Evolutionary conservation across 1,140 invertebrate genomes (phyloP).

Genomic region (Heliothis subflexa): DNA sequence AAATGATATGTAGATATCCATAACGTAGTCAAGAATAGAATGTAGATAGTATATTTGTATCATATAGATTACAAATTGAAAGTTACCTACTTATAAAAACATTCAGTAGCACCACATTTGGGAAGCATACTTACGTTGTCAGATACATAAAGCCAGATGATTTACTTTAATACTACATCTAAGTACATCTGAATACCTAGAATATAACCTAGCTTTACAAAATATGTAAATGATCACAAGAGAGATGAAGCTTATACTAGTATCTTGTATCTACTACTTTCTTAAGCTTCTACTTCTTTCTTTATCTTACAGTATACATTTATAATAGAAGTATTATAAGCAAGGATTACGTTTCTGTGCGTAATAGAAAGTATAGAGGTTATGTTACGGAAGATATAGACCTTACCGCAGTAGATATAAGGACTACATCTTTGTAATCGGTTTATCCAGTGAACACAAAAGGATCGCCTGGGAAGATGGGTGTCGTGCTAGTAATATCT

Average conservation of each 20-base stretch:
- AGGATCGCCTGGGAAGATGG: slow-evolving; percentile 30
- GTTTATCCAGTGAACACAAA: slow-evolving; percentile 35
- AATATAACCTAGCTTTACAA: slow-evolving; percentile 6
- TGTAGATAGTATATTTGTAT: neutral
- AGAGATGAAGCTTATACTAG: slow-evolving; percentile 1
- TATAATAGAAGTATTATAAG: slow-evolving; percentile 36
- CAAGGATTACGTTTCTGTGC: slow-evolving; percentile 35
- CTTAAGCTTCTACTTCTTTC: slow-evolving; percentile 2
- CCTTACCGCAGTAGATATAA: slow-evolving; percentile 20
- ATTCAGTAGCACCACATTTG: neutral
- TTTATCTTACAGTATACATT: neutral
- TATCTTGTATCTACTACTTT: neutral
- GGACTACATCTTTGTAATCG: slow-evolving; percentile 26
- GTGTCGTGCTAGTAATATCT: slow-evolving; percentile 32
- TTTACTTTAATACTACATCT: neutral
- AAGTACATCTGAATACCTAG: slow-evolving; percentile 6
- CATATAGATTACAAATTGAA: neutral
- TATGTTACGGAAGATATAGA: slow-evolving; percentile 12
- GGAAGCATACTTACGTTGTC: neutral
- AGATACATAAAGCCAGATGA: slow-evolving; percentile 7
- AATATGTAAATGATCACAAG: slow-evolving; percentile 1
- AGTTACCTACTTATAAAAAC: neutral
- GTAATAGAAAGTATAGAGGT: slow-evolving; percentile 27
- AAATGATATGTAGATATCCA: neutral
- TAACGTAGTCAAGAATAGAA: neutral